Evolutionary conservation across 1,140 invertebrate genomes (phyloP), one percentile per base, ranked within the genome.

Genomic region (Habropoda laboriosa): DNA sequence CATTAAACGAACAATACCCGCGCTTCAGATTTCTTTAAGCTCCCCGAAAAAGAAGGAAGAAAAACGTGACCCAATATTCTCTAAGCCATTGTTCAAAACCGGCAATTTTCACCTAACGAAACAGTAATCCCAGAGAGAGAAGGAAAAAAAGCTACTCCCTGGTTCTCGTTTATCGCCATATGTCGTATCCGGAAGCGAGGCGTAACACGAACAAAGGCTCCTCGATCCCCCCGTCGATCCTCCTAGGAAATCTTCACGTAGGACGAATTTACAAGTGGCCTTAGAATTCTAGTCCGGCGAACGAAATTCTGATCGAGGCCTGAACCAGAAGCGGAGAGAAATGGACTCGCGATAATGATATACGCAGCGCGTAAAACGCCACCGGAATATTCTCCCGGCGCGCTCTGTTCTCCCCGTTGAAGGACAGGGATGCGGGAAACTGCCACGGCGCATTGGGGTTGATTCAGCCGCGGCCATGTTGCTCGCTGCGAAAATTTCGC

Each of bases 391-490:
- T 18, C 57, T 45, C 45, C 57, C 60, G 38, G 71, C 18, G 18
- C 38, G 2, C 61, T 27, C 61, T 64, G 55, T 60, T 61, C 61
- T 35, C 63, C 45, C 68, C 53, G n/a, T n/a, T n/a, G n/a, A n/a
- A n/a, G n/a, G n/a, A 53, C 42, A 49, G 16, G 61, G 40, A 60
- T 42, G 38, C 21, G 40, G 42, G 81, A 79, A 67, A 80, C 64
- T 57, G n/a, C n/a, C n/a, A n/a, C 51, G 45, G 13, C 58, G 51
- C 21, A 58, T n/a, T 72, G 83, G 78, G 77, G 63, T 77, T 71
- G 72, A 47, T n/a, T 16, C 74, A n/a, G 47, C 72, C 12, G 71
- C 72, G 83, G 83, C 83, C 83, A 85, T 85, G 77, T 84, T 85
- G 81, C 66, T 67, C 64, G 55, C 40, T 32, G 45, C 66, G 81